Base-by-base conservation (phyloP, 2,888 invertebrate species). In the Tridacna gigas region DNA sequence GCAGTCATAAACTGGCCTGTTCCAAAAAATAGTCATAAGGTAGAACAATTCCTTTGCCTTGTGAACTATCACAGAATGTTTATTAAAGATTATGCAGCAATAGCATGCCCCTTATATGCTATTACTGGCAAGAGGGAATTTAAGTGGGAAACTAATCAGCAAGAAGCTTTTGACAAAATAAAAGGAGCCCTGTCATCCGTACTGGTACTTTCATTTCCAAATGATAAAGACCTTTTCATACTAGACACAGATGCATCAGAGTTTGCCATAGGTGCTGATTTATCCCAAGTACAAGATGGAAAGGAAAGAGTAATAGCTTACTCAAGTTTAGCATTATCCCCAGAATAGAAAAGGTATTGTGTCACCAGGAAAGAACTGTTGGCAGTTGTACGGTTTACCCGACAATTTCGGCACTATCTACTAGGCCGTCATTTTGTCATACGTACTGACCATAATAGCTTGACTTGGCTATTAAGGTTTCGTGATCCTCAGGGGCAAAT, bases 21-120 rank as follows among this genome's bases (percentile, higher is more conserved):
- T 4, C 86, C 86, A 12, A 56, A 22, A 0, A 65, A 22, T 20
- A 45, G 65, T 0, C 80, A 71, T 20, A 80, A 89, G n/a, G 74
- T 89, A 0, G 74, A 86, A 28, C 47, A 66, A 12, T 89, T 89
- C 60, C 28, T 89, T n/a, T 86, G 90, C 5, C 51, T 89, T 3
- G 79, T 75, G 22, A 84, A 79, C 45, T 88, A 88, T 56, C 83
- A 88, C 74, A 22, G 89, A 20, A 45, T 25, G 2, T 79, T 81
- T 60, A 65, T 86, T 2, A 56, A 73, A 51, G 25, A 82, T 13
- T 86, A 67, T 56, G 79, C 84, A 3, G n/a, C 15, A 0, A 74
- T 63, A 18, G 76, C 80, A 25, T 45, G 0, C 9, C 18, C 69
- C 3, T 56, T 86, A 60, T 87, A 85, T 71, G 65, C 63, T 15